Percentiles rank a stretch among this genome's conserved stretches.
phyloP scores from a whole-genome alignment of 2,113 vertebrate genomes.

The Aphyosemion australe region DNA sequence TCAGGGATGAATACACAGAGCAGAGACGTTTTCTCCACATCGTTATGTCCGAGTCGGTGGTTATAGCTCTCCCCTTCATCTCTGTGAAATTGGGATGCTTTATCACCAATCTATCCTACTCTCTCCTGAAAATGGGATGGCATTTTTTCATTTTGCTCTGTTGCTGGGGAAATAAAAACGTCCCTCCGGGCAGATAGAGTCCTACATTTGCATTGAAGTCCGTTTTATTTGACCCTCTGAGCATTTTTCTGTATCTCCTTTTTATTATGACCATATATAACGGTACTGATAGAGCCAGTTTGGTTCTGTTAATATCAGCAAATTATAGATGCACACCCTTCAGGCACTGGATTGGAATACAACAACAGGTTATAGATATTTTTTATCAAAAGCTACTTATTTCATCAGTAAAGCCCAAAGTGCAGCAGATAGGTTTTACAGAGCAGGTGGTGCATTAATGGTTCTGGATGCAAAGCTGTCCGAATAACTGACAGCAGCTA shows the following conservation, averaged over 20 bases:
- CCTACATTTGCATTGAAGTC: constrained; percentile 11
- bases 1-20: constrained; percentile 4
- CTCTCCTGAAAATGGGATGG: constrained; percentile 6
- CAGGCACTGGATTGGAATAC: background rate
- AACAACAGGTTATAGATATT: background rate
- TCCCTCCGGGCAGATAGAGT: background rate
- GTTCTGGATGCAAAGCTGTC: background rate
- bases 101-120: constrained; percentile 20
- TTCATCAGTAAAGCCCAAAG: constrained; percentile 5
- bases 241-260: constrained; percentile 2
- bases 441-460: background rate
- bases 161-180: constrained; percentile 45
- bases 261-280: background rate
- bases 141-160: constrained; percentile 26
- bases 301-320: background rate
- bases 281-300: background rate
- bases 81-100: constrained; percentile 36
- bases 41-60: constrained; percentile 6
- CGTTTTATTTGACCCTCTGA: constrained; percentile 9
- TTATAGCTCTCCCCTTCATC: constrained; percentile 19
- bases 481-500: constrained; percentile 3
- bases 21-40: constrained; percentile 1
- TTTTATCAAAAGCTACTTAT: constrained; percentile 2
- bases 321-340: background rate
- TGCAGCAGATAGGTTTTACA: background rate